Base-by-base conservation (phyloP, 2,888 invertebrate genomes). In the Epinotia brunnichana region DNA sequence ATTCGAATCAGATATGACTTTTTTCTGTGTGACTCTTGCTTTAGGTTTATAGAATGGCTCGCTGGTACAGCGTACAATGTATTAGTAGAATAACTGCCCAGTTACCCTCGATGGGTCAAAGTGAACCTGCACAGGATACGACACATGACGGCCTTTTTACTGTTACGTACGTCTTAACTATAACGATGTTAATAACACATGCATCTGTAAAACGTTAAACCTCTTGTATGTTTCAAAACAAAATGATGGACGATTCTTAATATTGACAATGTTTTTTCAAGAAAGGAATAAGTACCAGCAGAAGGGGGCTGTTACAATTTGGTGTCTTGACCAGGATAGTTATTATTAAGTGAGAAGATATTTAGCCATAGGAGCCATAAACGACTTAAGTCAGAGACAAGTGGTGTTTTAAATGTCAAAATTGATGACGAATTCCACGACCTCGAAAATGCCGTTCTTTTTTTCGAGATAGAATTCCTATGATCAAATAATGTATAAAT, bases 81-180 rank as follows among this genome's bases (percentile, higher is more conserved):
- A 24, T 44, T 44, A 29, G 29, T 57, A 41, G 35, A 29, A 19
- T 11, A 29, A 54, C 11, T 17, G 35, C 51, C 56, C 17, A n/a
- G 15, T 24, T 21, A 0, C 41, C 17, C 39, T 41, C 53, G 10
- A 39, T 3, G 3, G 53, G 24, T 24, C 21, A 73, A 73, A 78
- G 78, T 75, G 87, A 85, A 84, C 86, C 90, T 89, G 90, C 90
- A 89, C 89, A 90, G 90, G 90, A 71, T 66, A 66, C 71, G 73
- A 67, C 60, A 69, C 39, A 19, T 7, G n/a, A 66, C 60, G 71
- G 66, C 71, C 60, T 53, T 66, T n/a, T 56, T 9, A 19, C 29
- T 3, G 17, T 39, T 39, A 64, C 51, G 62, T 3, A 21, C 19
- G 19, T 1, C 41, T 61, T 19, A 19, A 44, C 61, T 61, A 17